Base-by-base conservation (phyloP, 2,113 vertebrate genomes). In the Chamaetylas fuelleborni region DNA sequence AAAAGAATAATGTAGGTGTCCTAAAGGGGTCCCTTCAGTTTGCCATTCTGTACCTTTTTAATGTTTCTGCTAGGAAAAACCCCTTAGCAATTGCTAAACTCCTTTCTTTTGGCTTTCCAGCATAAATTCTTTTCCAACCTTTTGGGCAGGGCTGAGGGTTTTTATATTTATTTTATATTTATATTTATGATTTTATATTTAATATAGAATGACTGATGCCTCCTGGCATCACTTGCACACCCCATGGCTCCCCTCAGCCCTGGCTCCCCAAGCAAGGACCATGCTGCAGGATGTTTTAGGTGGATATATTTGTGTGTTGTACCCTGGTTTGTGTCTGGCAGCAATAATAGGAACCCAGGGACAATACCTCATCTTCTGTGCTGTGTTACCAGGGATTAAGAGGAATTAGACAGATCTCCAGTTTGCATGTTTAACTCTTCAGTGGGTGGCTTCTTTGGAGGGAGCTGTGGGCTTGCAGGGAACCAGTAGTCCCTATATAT, bases 391-490 rank as follows among this genome's bases (percentile, higher is more conserved):
- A 60, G 53, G 87, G 92, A 95, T 95, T 93, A 88, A 65, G 33
- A 0, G 12, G 95, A 95, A 87, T 91, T 89, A 95, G 86, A 5
- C 6, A 31, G 50, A 69, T 91, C 62, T 87, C 33, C 61, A 57
- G 73, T 87, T 89, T 85, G 65, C 26, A 14, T 36, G 45, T 57
- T 95, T 95, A 96, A 93, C 91, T 81, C 91, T 93, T 89, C n/a
- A 22, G 19, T 53, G 61, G 12, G 5, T 3, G 5, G 18, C 17
- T 31, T 58, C 31, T 31, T 67, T 66, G 47, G 43, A 56, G 72
- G 48, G 65, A 64, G 31, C 29, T 22, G 19, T 34, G 69, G 11
- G 5, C 67, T 85, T 56, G 22, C 42, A 60, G 2, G 78, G 60
- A 51, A 8, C 10, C 33, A 11, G 6, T 1, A 28, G 9, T 71